Percentiles rank a stretch among this genome's conserved stretches.
These are phyloP conservation scores for Ochropleura leucogaster DNA, from an alignment of 2,888 invertebrate genomes.

Conservation along the genomic window DNA sequence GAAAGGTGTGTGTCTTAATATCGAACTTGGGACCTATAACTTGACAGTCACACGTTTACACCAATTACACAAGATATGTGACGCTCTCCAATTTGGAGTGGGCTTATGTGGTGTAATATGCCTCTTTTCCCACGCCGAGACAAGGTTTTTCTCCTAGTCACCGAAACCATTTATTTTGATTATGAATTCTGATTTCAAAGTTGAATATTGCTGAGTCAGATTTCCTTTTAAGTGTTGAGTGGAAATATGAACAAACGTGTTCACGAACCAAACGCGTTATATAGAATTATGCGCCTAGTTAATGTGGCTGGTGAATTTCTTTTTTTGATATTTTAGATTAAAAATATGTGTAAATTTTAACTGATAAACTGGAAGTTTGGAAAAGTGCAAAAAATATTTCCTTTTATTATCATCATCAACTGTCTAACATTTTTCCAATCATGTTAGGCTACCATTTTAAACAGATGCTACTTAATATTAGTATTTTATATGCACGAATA, in stretches of 20 bases:
- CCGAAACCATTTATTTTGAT: no score
- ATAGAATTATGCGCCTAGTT: conserved; percentile 20
- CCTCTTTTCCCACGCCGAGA: neutral
- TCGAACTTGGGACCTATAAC: no score
- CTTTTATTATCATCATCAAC: neutral
- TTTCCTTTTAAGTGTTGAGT: neutral
- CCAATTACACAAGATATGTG: neutral
- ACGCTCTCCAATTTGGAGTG: neutral
- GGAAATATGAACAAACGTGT: conserved; percentile 15
- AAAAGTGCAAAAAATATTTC: neutral
- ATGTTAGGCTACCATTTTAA: neutral
- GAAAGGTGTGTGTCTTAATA: no score
- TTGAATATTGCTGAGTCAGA: conserved; percentile 1
- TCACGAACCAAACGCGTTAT: conserved; percentile 13
- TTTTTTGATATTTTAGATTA: neutral
- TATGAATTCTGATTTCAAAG: no score
- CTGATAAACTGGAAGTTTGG: neutral
- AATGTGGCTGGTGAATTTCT: conserved; percentile 20
- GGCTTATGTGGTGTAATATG: neutral
- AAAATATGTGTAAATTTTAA: neutral
- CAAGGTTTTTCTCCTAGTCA: no score
- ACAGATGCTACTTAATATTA: neutral
- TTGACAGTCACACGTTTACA: no score
- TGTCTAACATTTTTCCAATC: no score
- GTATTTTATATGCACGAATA: neutral